phyloP scores from a whole-genome alignment of 2,113 vertebrate species.

The Climacteris rufus region DNA sequence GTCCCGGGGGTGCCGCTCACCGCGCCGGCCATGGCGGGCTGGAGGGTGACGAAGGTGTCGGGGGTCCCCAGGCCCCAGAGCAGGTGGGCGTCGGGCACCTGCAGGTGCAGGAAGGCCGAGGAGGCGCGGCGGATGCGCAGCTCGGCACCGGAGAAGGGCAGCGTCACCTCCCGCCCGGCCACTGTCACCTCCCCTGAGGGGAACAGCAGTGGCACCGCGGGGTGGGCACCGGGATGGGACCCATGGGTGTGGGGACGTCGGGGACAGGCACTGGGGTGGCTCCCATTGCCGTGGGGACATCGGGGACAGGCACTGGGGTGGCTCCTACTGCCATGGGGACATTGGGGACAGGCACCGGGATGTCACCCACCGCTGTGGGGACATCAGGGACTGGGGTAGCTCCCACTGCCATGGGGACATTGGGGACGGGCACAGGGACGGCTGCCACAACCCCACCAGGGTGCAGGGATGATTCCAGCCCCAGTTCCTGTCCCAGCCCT shows the following conservation, averaged over 20 bases:
- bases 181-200: slow-evolving; percentile 76
- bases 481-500: fast-evolving
- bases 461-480: fast-evolving
- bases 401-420: not conserved
- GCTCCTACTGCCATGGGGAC: not conserved
- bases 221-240: not conserved
- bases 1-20: slow-evolving; percentile 18
- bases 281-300: not conserved
- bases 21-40: slow-evolving; percentile 81
- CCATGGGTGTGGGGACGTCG: fast-evolving
- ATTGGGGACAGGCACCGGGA: no score
- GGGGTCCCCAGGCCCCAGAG: slow-evolving; percentile 83
- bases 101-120: slow-evolving; percentile 83
- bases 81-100: slow-evolving; percentile 75
- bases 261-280: not conserved
- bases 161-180: slow-evolving; percentile 67
- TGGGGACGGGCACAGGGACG: not conserved
- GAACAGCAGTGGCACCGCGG: not conserved
- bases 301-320: not conserved
- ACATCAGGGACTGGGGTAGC: no score
- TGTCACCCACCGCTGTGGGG: no score
- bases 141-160: slow-evolving; percentile 75
- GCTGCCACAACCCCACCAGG: fast-evolving
- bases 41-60: slow-evolving; percentile 76
- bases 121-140: slow-evolving; percentile 75